Evolutionary conservation across 2,113 vertebrate species (phyloP), one percentile per base, ranked within the genome.

Genomic region (Ictalurus punctatus): DNA sequence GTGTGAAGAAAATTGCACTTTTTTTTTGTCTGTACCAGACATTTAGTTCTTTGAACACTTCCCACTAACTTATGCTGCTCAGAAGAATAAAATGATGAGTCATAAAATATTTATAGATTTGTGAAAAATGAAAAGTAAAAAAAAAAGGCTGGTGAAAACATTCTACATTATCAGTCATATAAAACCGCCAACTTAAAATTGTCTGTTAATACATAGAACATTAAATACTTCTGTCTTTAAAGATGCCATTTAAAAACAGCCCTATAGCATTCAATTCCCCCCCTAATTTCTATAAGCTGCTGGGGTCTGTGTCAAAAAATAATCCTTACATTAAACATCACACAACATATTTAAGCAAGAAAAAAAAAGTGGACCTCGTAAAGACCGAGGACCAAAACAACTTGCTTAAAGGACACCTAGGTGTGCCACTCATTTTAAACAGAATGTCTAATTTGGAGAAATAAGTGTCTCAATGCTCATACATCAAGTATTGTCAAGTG

Each of bases 1-100:
- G 92, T 93, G 92, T 93, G 88, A 93, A 91, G 89, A 92, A 92
- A 92, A 94, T 93, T 86, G 90, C 91, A 93, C 91, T 83, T 86
- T 88, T 78, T 14, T 37, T 56, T 44, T 3, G 17, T 25, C n/a
- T 71, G n/a, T 34, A 25, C 56, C 63, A 30, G 73, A 80, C 63
- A 1, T 23, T 69, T 1, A 4, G 9, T 76, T 88, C 82, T 81
- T 25, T 67, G n/a, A 88, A 87, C 25, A 44, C 79, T 59, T 61
- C 63, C n/a, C 44, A 81, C 5, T 52, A 54, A 61, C 7, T 17
- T 81, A 78, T 83, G 40, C 48, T 23, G 34, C 61, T 86, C 0
- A 82, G 63, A 63, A 84, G 4, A 83, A 78, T 10, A 80, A 54
- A 88, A 40, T 30, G 48, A 80, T n/a, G 40, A 84, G 40, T 13